Base-by-base conservation (phyloP, 2,113 vertebrate genomes). In the Arvicanthis niloticus region DNA sequence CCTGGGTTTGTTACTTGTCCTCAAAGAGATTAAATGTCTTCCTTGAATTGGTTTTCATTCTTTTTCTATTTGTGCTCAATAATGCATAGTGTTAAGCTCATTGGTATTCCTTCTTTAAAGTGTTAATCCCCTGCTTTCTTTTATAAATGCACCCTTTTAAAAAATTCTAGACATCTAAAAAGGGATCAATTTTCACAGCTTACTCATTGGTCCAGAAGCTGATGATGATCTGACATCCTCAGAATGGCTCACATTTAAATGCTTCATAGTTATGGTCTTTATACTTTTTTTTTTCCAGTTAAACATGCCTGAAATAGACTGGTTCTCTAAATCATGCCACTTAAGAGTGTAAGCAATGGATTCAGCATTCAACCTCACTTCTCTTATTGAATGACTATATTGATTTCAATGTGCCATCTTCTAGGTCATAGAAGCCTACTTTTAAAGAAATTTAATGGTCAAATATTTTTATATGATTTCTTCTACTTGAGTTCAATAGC, bases 321-420 rank as follows among this genome's bases (percentile, higher is more conserved):
- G 72, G 8, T 88, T 65, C 56, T 94, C 95, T 98, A 93, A 98
- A 95, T 48, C 51, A 75, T 87, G 48, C 91, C 60, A 92, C 60
- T 85, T 96, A 94, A 91, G 75, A 68, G 1, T 26, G 89, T 12
- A 93, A 97, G 81, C 34, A 95, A 94, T 94, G 92, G 96, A 91
- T 67, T 85, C 31, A 42, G 22, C 70, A 93, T 86, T 92, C 67
- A 53, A 13, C 4, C 68, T 34, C 53, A 24, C 42, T 88, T 60
- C 0, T 93, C 73, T 89, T 70, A 37, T 73, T 95, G 22, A 91
- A 96, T 73, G 78, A 91, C 93, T 91, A 34, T 96, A 96, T 62
- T 78, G 29, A 97, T 98, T 94, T 98, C 91, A 97, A 78, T 90
- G 89, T 95, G 73, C 72, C 88, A 95, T 97, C 97, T 95, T 97